Base-by-base conservation (phyloP, 2,888 invertebrate genomes). In the Pocota personata region DNA sequence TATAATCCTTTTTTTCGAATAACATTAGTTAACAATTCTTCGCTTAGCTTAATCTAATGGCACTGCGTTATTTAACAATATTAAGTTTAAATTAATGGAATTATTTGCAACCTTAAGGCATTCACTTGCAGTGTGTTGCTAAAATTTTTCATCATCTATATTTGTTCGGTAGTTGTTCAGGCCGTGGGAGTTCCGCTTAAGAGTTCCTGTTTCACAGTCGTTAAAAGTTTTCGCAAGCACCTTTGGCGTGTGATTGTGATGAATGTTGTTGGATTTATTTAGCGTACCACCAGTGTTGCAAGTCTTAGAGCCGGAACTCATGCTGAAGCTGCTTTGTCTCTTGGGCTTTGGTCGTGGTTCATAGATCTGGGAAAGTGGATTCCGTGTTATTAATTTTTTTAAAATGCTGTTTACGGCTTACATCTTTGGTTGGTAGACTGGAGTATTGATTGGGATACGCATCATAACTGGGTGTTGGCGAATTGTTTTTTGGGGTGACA, bases 381-480 rank as follows among this genome's bases (percentile, higher is more conserved):
- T 27, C 52, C 19, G 55, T 60, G 69, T 69, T 64, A 57, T 52
- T 69, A 46, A 43, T 73, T 55, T 43, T 55, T 64, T 46, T 55
- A 14, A 55, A 55, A 73, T 64, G 62, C 35, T 24, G 46, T 48
- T 30, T 66, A 30, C 93, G 91, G 88, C 94, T 94, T 90, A 96
- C 95, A 91, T 97, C 97, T 90, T 96, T 96, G 82, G 97, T 93
- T 0, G 97, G 97, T 50, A 97, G 95, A 24, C 96, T 95, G 83
- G 97, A 96, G 91, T 97, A 97, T 87, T 96, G 96, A 91, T 97
- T 97, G 90, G 96, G 96, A 90, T 96, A 96, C 0, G 95, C 94
- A 30, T 96, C 96, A 90, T 97, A 97, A 90, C 96, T 97, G 0
- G 97, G 96, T 66, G 96, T 96, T 48, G 96, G 95, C 0, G 96